A percentile compares a stretch with the other conserved stretches of the same genome.
Conservation (phyloP, 2,113 vertebrate species). For the Serinus canaria region DNA sequence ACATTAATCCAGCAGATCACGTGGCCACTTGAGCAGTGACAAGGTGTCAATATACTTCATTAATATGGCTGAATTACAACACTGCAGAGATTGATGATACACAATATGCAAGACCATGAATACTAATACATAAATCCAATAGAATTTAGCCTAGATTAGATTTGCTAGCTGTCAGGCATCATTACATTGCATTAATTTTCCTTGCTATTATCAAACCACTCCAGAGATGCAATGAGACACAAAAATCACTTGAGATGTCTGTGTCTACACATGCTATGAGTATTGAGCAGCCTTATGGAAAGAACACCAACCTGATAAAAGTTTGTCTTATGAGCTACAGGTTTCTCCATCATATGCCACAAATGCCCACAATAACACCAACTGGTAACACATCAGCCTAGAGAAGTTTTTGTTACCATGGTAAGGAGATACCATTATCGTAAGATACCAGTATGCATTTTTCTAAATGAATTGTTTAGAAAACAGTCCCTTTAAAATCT, state of each 20-base stretch:
- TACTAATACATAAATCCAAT: slow-evolving; percentile 30
- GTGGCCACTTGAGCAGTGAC: neutral
- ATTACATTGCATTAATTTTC: neutral
- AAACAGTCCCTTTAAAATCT: neutral
- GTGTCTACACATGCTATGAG: neutral
- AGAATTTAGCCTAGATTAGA: slow-evolving; percentile 30
- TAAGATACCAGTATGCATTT: neutral
- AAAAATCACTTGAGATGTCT: neutral
- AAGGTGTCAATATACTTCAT: slow-evolving; percentile 37
- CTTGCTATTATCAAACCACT: neutral
- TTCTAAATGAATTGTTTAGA: neutral
- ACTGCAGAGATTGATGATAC: slow-evolving; percentile 21
- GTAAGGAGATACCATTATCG: neutral
- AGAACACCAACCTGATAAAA: neutral
- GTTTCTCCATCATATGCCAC: neutral
- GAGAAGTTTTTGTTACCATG: neutral
- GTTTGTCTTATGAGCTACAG: neutral
- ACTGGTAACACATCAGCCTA: neutral
- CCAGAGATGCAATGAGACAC: neutral
- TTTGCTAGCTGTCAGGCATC: neutral
- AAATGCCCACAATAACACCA: neutral
- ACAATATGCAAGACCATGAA: neutral
- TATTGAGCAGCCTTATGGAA: neutral
- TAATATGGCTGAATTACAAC: slow-evolving; percentile 23
- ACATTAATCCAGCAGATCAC: neutral